Evolutionary conservation across 2,113 vertebrate species (phyloP), one percentile per base, ranked within the genome.

Genomic region (Callopanchax toddi): DNA sequence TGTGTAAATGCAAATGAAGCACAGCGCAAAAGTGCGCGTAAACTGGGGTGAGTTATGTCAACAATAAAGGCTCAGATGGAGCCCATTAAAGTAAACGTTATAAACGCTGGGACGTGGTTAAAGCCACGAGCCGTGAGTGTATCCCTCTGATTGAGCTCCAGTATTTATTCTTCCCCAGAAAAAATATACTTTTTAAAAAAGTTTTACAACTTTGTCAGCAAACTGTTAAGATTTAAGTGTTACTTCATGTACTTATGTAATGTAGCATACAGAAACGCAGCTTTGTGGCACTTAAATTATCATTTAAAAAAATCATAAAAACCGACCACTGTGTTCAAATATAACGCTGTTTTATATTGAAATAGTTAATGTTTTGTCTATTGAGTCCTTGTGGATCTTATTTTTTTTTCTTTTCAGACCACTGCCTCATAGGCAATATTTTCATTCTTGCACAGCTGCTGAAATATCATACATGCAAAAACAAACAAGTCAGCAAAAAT

Each of bases 401-500:
- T n/a, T n/a, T 8, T 36, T 39, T 8, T 8, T 39, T 49, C 20
- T 0, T 7, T 37, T 43, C 26, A 26, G 43, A 17, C 59, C 26
- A 22, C 51, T 70, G 74, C 76, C 34, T 81, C 53, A 56, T 9
- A 63, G 62, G 74, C 71, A 72, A 52, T 76, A 65, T 67, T 78
- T 62, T 48, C 66, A 52, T 71, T 63, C 22, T 43, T 7, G 62
- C 50, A 21, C 64, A 49, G 55, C 57, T 67, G 67, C 71, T 79
- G 75, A 78, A 76, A 86, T 84, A 85, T 88, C 83, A 83, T 67
- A 79, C 67, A 71, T 69, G 73, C 66, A 75, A 89, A n/a, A 87
- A 86, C 55, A 79, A 81, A 82, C 69, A 76, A 78, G 84, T 89
- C 86, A 86, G 86, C 78, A 84, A 85, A 83, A 82, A 76, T 81